Base-by-base conservation (phyloP, 2,113 vertebrate genomes). In the Periophthalmus modestus region DNA sequence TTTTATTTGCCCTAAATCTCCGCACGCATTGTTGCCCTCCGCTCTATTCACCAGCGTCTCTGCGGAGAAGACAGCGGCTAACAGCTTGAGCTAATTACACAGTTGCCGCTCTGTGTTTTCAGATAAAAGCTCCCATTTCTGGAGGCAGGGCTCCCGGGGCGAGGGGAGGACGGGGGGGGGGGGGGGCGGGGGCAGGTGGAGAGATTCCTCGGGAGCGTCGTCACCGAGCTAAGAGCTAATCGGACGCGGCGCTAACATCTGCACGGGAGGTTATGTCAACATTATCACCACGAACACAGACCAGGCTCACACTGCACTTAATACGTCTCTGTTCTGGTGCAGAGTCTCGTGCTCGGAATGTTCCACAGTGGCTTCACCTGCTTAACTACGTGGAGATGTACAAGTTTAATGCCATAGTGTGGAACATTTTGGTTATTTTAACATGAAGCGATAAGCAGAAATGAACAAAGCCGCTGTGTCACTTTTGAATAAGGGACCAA, bases 211-310 rank as follows among this genome's bases (percentile, higher is more conserved):
- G 68, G 78, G 78, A 87, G 80, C 63, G 39, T 14, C 77, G 82
- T 76, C 80, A 76, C 82, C 69, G 75, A 85, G 61, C 77, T 82
- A 81, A 28, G 39, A 72, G 81, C 74, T 89, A 86, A 91, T 84
- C 81, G 69, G 77, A 82, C 68, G 59, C 83, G 83, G 46, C 77
- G 74, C 72, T 63, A 86, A 59, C 88, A 88, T 92, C 87, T 91
- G 86, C 80, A 69, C 72, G 39, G 65, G 77, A 77, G 50, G 4
- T 73, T 16, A 18, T 24, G 10, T 10, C 24, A 58, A 24, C 58
- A 28, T 16, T 33, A 28, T 28, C 58, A 5, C 34, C 2, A 34
- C 9, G 15, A 62, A 34, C 24, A 15, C 4, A 28, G 14, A 33
- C 6, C 3, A 18, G 24, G 21, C 57, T 28, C 28, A 13, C 13